phyloP scores from a whole-genome alignment of 2,113 vertebrate genomes.

The Tylochromis polylepis region DNA sequence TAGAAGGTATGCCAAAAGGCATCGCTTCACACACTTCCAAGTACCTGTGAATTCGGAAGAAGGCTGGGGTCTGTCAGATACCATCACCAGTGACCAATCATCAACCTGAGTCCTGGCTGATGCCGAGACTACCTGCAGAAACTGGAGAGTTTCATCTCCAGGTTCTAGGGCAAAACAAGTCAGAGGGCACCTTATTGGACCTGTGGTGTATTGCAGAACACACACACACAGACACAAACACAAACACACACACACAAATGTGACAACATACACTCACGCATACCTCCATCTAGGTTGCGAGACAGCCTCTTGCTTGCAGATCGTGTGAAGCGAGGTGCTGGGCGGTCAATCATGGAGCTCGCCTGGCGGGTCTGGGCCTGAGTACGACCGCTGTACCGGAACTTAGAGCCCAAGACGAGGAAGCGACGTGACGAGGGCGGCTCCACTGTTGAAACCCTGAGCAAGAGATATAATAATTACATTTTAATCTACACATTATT shows the following conservation, averaged over 20 bases:
- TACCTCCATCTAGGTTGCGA: slow-evolving; percentile 88
- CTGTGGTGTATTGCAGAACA: background rate
- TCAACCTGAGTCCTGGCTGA: slow-evolving; percentile 46
- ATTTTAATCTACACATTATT: background rate
- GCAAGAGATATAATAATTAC: background rate
- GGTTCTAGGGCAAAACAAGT: slow-evolving; percentile 37
- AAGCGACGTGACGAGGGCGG: slow-evolving; percentile 84
- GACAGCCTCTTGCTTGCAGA: slow-evolving; percentile 91
- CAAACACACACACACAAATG: background rate
- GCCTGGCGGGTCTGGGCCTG: slow-evolving; percentile 92
- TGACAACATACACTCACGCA: background rate
- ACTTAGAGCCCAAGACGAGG: slow-evolving; percentile 88
- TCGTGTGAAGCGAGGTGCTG: slow-evolving; percentile 86
- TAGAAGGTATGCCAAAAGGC: slow-evolving; percentile 10
- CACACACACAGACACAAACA: background rate
- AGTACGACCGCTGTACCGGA: slow-evolving; percentile 90
- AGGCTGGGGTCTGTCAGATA: slow-evolving; percentile 28
- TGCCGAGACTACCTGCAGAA: slow-evolving; percentile 22
- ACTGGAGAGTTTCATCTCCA: slow-evolving; percentile 57
- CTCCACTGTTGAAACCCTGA: slow-evolving; percentile 86
- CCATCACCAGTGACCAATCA: slow-evolving; percentile 58
- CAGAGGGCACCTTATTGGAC: background rate
- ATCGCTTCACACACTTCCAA: background rate
- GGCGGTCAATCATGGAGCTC: slow-evolving; percentile 87
- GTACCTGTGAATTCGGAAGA: slow-evolving; percentile 56